Base-by-base conservation (phyloP, 2,113 vertebrate species). In the Rhinolophus sinicus region DNA sequence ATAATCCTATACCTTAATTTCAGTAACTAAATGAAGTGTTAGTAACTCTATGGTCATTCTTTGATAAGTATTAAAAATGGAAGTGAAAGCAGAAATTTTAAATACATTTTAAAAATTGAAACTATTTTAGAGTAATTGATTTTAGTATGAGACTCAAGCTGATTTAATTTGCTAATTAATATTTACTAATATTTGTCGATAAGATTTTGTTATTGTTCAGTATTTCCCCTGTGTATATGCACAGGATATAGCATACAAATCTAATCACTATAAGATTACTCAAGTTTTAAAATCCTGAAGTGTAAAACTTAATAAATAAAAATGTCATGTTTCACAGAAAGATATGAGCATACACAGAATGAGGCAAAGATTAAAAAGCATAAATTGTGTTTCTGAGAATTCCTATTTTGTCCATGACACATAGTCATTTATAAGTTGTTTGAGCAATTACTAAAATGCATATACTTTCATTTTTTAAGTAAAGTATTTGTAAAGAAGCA, bases 151-250 rank as follows among this genome's bases (percentile, higher is more conserved):
- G 52, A 40, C 13, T 0, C 35, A 52, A 33, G 18, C 47, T 81
- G 30, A 65, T 78, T 77, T 78, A 65, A 94, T 77, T 62, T 28
- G 65, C 19, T 72, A 24, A 64, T 28, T 52, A 56, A 22, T 40
- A 52, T 96, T 84, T 64, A 26, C n/a, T 60, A 56, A 65, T 94
- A 76, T 65, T 94, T 94, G 9, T 95, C 73, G 9, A 4, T 65
- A 78, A 19, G 19, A 56, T 75, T 93, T 91, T 93, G 7, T 73
- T 88, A 5, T 64, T 54, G 44, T 83, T 95, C 15, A 87, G 18
- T 96, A 85, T n/a, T 56, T 70, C 28, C 8, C 3, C 14, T 85
- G 9, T 54, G 7, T 40, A 54, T 65, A 84, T 82, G 11, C 15
- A 50, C 47, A 52, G 64, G 30, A 64, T 60, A 47, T n/a, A 60